Evolutionary conservation across 1,140 invertebrate species (phyloP).

Genomic region (Aphaenogaster floridana): DNA sequence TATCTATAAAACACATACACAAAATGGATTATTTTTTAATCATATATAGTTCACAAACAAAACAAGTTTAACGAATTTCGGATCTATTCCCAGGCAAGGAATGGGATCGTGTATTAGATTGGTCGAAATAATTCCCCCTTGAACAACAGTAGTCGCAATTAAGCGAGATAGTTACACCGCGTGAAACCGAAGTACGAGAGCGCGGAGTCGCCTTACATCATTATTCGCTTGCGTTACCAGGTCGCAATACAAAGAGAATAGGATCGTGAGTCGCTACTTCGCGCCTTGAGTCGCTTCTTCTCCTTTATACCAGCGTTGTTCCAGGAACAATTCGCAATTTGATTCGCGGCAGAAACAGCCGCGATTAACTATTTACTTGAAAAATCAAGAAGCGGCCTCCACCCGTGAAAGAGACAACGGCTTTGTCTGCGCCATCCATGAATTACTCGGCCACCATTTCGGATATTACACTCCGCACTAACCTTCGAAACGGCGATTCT

Average conservation of each 20-base stretch:
- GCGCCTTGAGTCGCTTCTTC: constrained; percentile 12
- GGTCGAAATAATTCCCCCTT: background rate
- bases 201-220: constrained; percentile 81
- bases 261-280: background rate
- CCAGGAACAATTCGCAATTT: constrained; percentile 1
- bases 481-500: background rate
- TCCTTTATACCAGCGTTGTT: background rate
- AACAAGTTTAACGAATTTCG: background rate
- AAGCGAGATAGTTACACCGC: constrained; percentile 72
- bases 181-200: constrained; percentile 80
- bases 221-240: constrained; percentile 85
- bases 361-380: constrained; percentile 29
- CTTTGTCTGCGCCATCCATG: background rate
- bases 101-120: background rate
- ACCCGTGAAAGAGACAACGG: background rate
- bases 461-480: background rate
- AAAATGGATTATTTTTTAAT: background rate
- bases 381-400: background rate
- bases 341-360: background rate
- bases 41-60: too few species aligned
- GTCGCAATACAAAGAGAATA: constrained; percentile 69
- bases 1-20: background rate
- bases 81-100: background rate
- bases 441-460: constrained; percentile 16
- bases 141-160: constrained; percentile 70